Percentiles rank a stretch among this genome's conserved stretches.
These are phyloP conservation scores for Cydia fagiglandana DNA, from an alignment of 1,140 invertebrate species.

Conservation along the genomic window DNA sequence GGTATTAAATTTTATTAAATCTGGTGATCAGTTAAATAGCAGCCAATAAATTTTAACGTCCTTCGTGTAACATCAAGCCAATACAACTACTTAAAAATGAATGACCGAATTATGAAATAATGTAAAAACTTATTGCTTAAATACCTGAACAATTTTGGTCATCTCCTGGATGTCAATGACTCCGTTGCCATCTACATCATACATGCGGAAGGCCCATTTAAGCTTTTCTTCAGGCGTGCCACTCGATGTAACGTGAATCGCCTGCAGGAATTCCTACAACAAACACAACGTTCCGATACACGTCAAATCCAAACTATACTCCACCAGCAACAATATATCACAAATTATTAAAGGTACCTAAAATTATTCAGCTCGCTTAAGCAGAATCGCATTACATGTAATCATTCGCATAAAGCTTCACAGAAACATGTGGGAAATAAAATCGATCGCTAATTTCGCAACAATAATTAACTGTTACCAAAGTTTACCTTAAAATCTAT, in stretches of 20 bases:
- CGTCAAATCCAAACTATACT: conserved; percentile 22
- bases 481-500: conserved; percentile 95
- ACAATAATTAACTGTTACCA: conserved; percentile 2
- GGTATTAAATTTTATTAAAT: too few relatives aligned
- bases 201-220: conserved; percentile 99
- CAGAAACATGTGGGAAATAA: conserved; percentile 34
- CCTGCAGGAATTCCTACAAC: conserved; percentile 96
- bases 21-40: too few relatives aligned
- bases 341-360: not conserved
- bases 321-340: not conserved
- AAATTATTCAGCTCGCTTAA: conserved; percentile 34
- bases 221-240: conserved; percentile 99
- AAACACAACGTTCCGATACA: conserved; percentile 58
- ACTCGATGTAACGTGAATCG: conserved; percentile 98
- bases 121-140: too few relatives aligned
- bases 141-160: conserved; percentile 96
- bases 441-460: conserved; percentile 14
- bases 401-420: conserved; percentile 41
- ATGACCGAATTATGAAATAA: too few relatives aligned
- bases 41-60: too few relatives aligned
- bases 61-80: too few relatives aligned
- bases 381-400: conserved; percentile 31
- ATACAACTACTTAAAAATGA: too few relatives aligned
- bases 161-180: conserved; percentile 98
- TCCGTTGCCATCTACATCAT: conserved; percentile 99